Conservation (phyloP, 1,140 invertebrate species). For the Venustaconcha ellipsiformis region DNA sequence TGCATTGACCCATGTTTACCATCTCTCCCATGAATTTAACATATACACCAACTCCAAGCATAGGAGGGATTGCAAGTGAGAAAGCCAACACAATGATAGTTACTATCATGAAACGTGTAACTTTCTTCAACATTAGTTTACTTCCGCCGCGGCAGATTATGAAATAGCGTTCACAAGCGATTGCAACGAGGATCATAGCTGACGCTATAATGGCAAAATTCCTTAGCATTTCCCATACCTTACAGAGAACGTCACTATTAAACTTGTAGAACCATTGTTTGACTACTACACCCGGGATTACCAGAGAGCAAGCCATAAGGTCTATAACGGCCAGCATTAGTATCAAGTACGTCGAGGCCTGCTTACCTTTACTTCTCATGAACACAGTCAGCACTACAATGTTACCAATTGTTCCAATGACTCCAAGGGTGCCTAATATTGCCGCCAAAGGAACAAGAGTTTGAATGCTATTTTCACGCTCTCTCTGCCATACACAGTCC, state of each 20-base stretch:
- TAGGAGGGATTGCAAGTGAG: slow-evolving; percentile 38
- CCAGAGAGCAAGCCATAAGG: slow-evolving; percentile 46
- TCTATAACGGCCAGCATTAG: slow-evolving; percentile 47
- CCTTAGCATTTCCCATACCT: slow-evolving; percentile 43
- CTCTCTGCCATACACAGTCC: slow-evolving; percentile 30
- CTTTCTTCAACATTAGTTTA: slow-evolving; percentile 22
- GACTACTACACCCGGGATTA: slow-evolving; percentile 49
- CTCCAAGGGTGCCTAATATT: slow-evolving; percentile 38
- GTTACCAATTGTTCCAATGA: slow-evolving; percentile 49
- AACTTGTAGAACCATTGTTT: slow-evolving; percentile 50
- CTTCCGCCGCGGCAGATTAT: slow-evolving; percentile 40
- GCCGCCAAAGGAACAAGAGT: slow-evolving; percentile 34
- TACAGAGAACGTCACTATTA: slow-evolving; percentile 46
- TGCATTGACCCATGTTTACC: slow-evolving; percentile 40
- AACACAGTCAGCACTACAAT: slow-evolving; percentile 48
- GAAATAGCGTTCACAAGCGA: slow-evolving; percentile 54
- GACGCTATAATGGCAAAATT: slow-evolving; percentile 45
- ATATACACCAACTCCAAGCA: slow-evolving; percentile 45
- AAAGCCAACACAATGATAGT: slow-evolving; percentile 34
- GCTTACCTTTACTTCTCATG: slow-evolving; percentile 30
- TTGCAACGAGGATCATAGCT: slow-evolving; percentile 47
- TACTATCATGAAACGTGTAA: slow-evolving; percentile 34
- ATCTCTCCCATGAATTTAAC: slow-evolving; percentile 6
- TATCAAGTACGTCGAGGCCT: slow-evolving; percentile 49
- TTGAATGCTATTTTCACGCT: slow-evolving; percentile 10